Conservation (phyloP, 2,113 vertebrate species). For the Protobothrops flavoviridis region DNA sequence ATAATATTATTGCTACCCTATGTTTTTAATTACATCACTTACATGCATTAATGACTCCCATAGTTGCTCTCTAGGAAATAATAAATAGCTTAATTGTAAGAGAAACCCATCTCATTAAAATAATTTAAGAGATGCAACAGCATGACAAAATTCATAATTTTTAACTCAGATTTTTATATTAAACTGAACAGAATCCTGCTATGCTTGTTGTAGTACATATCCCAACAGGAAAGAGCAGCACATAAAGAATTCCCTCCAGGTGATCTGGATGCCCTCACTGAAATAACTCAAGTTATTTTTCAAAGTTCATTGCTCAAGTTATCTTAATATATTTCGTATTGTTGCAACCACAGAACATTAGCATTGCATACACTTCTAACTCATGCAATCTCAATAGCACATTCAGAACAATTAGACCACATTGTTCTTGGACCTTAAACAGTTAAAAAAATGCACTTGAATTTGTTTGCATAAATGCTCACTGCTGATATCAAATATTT, state of each 20-base stretch:
- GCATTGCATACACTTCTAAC: conserved; percentile 17
- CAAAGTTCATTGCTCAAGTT: conserved; percentile 44
- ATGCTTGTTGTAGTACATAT: conserved; percentile 51
- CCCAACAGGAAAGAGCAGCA: conserved; percentile 44
- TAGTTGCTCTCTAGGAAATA: conserved; percentile 64
- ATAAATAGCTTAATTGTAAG: conserved; percentile 66
- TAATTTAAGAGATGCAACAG: conserved; percentile 56
- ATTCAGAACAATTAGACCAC: background rate
- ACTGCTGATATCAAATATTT: background rate
- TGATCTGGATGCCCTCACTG: conserved; percentile 36
- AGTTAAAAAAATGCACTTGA: background rate
- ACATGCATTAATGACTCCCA: conserved; percentile 44
- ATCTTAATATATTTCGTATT: conserved; percentile 2
- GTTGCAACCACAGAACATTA: conserved; percentile 28
- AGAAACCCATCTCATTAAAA: conserved; percentile 52
- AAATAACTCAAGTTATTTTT: conserved; percentile 52
- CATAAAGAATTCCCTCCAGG: conserved; percentile 42
- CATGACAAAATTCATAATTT: conserved; percentile 45
- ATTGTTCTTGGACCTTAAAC: background rate
- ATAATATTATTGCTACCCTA: conserved; percentile 41
- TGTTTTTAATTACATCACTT: conserved; percentile 57
- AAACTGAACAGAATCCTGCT: conserved; percentile 47
- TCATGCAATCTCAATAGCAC: background rate
- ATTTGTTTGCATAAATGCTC: background rate
- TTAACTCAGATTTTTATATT: conserved; percentile 50